Evolutionary conservation across 1,140 invertebrate genomes (phyloP).

Genomic region (Panagrolaimus sp.): DNA sequence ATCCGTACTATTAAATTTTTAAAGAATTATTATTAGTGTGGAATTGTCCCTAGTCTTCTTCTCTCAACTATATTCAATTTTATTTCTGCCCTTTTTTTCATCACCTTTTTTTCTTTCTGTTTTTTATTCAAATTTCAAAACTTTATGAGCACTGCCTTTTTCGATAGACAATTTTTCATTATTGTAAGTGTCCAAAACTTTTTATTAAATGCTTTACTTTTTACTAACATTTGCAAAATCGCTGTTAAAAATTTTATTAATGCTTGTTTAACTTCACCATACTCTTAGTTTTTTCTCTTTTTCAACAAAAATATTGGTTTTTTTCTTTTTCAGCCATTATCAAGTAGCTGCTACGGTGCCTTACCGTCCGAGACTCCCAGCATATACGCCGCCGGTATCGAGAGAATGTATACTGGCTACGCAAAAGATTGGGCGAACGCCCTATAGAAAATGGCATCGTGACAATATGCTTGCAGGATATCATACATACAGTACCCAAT

Average conservation of each 20-base stretch:
- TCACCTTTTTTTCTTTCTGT: constrained; percentile 15
- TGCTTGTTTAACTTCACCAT: background rate
- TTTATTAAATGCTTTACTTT: background rate
- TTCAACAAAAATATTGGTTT: background rate
- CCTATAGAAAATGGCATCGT: constrained; percentile 21
- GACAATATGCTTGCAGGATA: constrained; percentile 9
- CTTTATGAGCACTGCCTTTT: constrained; percentile 12
- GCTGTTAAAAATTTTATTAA: background rate
- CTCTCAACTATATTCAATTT: background rate
- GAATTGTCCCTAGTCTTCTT: constrained; percentile 14
- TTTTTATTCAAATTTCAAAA: constrained; percentile 11
- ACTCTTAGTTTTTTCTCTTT: background rate
- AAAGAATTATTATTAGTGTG: background rate
- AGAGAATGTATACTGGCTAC: constrained; percentile 32
- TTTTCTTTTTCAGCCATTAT: constrained; percentile 20
- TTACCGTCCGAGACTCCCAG: constrained; percentile 18
- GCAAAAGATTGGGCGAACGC: constrained; percentile 33
- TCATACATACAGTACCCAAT: constrained; percentile 16
- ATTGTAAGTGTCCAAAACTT: constrained; percentile 11
- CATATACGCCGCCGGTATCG: constrained; percentile 25
- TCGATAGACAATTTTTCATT: background rate
- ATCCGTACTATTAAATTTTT: constrained; percentile 54
- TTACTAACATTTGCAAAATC: background rate
- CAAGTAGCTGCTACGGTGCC: constrained; percentile 16
- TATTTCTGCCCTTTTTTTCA: constrained; percentile 6